Evolutionary conservation across 2,888 invertebrate species (phyloP).

Genomic region (Caenorhabditis virilis): DNA sequence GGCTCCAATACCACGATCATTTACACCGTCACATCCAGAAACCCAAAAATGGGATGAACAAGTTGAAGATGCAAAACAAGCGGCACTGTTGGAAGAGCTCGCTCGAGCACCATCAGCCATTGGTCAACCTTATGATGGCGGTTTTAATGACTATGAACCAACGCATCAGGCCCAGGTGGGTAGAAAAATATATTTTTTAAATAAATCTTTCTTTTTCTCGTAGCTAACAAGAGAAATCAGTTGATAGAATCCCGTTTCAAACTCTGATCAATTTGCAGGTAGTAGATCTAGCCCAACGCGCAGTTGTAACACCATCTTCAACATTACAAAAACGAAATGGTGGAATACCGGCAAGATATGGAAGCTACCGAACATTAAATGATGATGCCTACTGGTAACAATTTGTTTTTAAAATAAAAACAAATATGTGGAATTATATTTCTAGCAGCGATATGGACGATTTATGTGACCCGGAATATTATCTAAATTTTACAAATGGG

Average conservation of each 20-base stretch:
- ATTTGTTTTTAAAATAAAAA: not conserved
- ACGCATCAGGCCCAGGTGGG: conserved; percentile 32
- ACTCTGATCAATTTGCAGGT: conserved; percentile 40
- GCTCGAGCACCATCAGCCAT: conserved; percentile 41
- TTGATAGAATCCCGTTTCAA: too few species aligned
- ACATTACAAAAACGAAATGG: conserved; percentile 36
- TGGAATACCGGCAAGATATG: conserved; percentile 36
- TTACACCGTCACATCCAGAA: conserved; percentile 21
- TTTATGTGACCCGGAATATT: conserved; percentile 67
- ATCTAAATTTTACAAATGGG: conserved; percentile 55
- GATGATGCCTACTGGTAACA: conserved; percentile 39
- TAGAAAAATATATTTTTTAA: not conserved
- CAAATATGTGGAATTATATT: too few species aligned
- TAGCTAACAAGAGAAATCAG: not conserved
- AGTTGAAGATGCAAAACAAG: conserved; percentile 58
- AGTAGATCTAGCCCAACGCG: conserved; percentile 55
- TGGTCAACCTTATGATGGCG: conserved; percentile 31
- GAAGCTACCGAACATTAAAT: conserved; percentile 50
- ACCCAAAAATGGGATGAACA: conserved; percentile 63
- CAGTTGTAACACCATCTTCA: conserved; percentile 43
- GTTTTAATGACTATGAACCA: conserved; percentile 19
- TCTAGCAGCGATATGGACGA: conserved; percentile 67
- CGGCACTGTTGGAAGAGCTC: conserved; percentile 46
- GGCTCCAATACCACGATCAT: conserved; percentile 19
- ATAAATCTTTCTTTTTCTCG: too few species aligned